A percentile compares a stretch with the other conserved stretches of the same genome.
phyloP scores from a whole-genome alignment of 23 tunicate genomes.

The Ciona savignyi region DNA sequence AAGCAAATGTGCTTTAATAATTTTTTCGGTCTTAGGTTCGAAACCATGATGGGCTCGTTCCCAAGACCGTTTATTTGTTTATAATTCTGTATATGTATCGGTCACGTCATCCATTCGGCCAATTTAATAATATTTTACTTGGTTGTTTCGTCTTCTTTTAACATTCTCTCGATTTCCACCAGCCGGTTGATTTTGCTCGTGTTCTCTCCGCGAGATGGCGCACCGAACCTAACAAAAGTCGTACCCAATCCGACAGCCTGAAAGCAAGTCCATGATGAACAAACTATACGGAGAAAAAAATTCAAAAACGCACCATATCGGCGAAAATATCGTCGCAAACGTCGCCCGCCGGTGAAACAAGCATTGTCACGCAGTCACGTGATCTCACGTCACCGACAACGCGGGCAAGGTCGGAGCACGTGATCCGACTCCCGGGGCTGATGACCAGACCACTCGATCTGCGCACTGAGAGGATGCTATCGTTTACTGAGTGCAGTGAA shows the following conservation, averaged over 20 bases:
- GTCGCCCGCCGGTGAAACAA: conserved; percentile 51
- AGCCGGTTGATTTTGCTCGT: conserved; percentile 47
- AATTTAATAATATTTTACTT: conserved; percentile 14
- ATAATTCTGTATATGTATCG: no score
- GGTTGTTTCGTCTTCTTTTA: conserved; percentile 16
- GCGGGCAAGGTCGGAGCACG: conserved; percentile 48
- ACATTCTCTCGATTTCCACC: conserved; percentile 47
- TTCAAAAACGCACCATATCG: conserved; percentile 40
- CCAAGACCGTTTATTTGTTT: no score
- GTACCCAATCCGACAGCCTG: conserved; percentile 73
- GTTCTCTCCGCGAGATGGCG: conserved; percentile 78
- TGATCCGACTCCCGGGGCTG: conserved; percentile 48
- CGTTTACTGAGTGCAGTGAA: conserved; percentile 41
- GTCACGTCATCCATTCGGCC: no score
- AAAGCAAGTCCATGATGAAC: neutral
- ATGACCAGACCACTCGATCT: conserved; percentile 58
- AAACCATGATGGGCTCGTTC: no score
- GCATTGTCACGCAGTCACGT: conserved; percentile 30
- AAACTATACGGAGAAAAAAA: no score
- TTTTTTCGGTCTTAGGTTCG: no score
- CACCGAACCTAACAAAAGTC: conserved; percentile 60
- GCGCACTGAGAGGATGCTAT: conserved; percentile 13
- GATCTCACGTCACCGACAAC: conserved; percentile 30
- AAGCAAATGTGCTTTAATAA: no score
- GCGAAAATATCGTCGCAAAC: conserved; percentile 45